Evolutionary conservation across 2,797 vertebrate species (phyloP).

Genomic region (Danio kyathit): DNA sequence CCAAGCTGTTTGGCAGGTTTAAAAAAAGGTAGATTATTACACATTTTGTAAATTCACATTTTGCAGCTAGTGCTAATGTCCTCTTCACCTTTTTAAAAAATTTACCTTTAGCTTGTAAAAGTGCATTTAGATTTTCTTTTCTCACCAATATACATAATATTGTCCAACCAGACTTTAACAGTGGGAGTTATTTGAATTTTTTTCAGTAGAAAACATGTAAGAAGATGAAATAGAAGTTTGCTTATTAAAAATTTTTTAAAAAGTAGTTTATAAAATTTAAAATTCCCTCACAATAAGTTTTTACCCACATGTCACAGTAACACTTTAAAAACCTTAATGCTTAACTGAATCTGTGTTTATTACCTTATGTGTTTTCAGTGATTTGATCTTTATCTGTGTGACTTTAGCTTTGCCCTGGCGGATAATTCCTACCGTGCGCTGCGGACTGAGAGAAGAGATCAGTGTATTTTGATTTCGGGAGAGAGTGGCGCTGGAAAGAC

Average conservation of each 20-base stretch:
- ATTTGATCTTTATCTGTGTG: not conserved
- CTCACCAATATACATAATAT: not conserved
- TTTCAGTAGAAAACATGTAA: not conserved
- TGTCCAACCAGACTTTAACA: not conserved
- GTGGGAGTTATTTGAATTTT: not conserved
- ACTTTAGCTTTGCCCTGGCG: conserved; percentile 88
- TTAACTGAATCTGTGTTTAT: too few relatives aligned
- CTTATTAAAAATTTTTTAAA: not conserved
- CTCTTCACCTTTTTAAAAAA: not conserved
- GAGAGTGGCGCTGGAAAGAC: conserved; percentile 96
- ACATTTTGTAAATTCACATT: too few relatives aligned
- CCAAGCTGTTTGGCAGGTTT: not conserved
- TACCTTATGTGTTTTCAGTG: too few relatives aligned
- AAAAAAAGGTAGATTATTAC: not conserved
- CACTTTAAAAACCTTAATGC: too few relatives aligned
- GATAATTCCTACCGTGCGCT: conserved; percentile 95
- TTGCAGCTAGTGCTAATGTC: not conserved
- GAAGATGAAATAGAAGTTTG: not conserved
- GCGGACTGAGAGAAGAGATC: conserved; percentile 88
- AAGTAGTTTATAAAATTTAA: not conserved
- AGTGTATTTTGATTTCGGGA: conserved; percentile 85
- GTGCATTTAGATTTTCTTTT: not conserved
- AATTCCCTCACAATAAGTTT: not conserved
- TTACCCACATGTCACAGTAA: not conserved
- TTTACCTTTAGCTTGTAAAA: not conserved